Percentiles rank a stretch among this genome's conserved stretches.
Conservation (phyloP, 2,113 vertebrate species). For the Tricholaema leucomelas region DNA sequence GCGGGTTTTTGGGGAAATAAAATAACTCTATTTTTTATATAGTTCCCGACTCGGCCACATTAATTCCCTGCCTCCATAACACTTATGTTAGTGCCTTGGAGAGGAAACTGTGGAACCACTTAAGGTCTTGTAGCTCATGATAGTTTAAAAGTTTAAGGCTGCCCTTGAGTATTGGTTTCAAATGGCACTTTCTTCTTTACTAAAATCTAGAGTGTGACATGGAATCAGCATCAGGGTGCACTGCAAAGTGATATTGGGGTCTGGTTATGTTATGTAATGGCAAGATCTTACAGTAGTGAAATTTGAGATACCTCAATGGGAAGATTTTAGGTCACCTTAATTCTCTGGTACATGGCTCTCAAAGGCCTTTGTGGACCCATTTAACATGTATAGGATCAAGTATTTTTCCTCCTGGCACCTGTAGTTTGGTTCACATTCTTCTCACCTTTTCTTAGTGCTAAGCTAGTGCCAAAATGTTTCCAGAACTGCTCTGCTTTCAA, state of each 20-base stretch:
- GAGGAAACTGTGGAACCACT: constrained; percentile 50
- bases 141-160: constrained; percentile 23
- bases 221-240: constrained; percentile 29
- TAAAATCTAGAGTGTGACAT: not conserved
- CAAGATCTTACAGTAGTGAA: constrained; percentile 31
- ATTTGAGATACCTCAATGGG: constrained; percentile 40
- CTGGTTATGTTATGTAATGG: constrained; percentile 34
- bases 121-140: not conserved
- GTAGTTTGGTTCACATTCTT: constrained; percentile 31
- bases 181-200: not conserved
- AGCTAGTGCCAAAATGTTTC: not conserved
- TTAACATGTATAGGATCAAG: constrained; percentile 12
- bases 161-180: constrained; percentile 37
- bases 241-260: not conserved
- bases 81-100: constrained; percentile 1
- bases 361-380: constrained; percentile 23
- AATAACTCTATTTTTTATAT: too few relatives aligned
- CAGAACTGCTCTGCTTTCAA: not conserved
- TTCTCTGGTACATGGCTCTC: constrained; percentile 27
- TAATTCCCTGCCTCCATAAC: too few relatives aligned
- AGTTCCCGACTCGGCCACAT: too few relatives aligned
- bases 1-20: too few relatives aligned
- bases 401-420: constrained; percentile 25
- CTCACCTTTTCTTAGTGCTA: not conserved
- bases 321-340: constrained; percentile 15